Evolutionary conservation across 2,888 invertebrate species (phyloP).

Genomic region (Drosophila barbarae): DNA sequence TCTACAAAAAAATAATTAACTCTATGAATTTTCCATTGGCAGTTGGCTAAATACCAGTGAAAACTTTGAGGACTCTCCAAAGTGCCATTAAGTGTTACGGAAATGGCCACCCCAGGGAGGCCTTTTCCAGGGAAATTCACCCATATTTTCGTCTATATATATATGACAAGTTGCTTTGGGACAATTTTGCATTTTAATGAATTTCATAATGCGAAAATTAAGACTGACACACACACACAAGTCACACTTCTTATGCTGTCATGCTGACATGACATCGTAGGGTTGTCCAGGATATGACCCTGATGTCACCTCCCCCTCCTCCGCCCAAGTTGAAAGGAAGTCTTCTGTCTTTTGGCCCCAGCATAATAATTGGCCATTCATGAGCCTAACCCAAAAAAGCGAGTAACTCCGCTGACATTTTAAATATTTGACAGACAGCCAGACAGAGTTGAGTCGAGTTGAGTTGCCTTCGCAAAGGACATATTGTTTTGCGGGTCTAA

Average conservation of each 20-base stretch:
- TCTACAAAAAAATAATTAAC: not conserved
- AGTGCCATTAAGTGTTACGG: constrained; percentile 60
- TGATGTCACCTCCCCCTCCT: not conserved
- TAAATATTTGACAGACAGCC: constrained; percentile 55
- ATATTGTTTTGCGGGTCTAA: constrained; percentile 28
- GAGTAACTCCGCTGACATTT: constrained; percentile 34
- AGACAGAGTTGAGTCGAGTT: not conserved
- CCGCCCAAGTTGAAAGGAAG: constrained; percentile 1
- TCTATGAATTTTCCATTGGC: constrained; percentile 4
- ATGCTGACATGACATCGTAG: constrained; percentile 27
- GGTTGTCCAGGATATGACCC: constrained; percentile 7
- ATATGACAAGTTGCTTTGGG: constrained; percentile 42
- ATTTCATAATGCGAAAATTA: constrained; percentile 74
- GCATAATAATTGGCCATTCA: constrained; percentile 51
- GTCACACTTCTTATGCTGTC: constrained; percentile 18
- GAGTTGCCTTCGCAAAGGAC: constrained; percentile 2
- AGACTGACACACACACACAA: constrained; percentile 51
- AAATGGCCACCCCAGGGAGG: constrained; percentile 28
- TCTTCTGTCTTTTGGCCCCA: constrained; percentile 7
- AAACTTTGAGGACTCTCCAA: constrained; percentile 36
- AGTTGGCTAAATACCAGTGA: not conserved
- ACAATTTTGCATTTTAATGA: constrained; percentile 67
- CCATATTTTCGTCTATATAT: constrained; percentile 3
- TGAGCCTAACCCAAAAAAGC: constrained; percentile 30
- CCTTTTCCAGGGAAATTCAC: constrained; percentile 13